Evolutionary conservation across 2,888 invertebrate genomes (phyloP).

Genomic region (Netelia virgata): DNA sequence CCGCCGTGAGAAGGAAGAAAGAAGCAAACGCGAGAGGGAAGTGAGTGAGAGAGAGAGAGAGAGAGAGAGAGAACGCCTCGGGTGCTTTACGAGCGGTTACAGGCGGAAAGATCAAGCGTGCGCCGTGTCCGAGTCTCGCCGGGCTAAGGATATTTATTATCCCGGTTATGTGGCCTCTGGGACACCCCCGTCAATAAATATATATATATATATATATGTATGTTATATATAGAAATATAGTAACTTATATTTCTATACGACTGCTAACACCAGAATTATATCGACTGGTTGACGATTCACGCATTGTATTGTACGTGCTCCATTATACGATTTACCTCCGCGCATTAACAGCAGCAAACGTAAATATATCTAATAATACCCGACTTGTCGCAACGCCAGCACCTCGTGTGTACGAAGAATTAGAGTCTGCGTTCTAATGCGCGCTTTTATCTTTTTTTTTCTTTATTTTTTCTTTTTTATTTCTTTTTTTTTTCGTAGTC

Average conservation of each 20-base stretch:
- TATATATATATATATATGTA: slow-evolving; percentile 52
- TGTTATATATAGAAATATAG: slow-evolving; percentile 20
- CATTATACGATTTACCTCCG: slow-evolving; percentile 2
- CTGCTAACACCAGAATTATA: slow-evolving; percentile 25
- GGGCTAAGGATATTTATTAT: slow-evolving; percentile 80
- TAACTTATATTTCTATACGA: slow-evolving; percentile 36
- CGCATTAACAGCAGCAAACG: slow-evolving; percentile 7
- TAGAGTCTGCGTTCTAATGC: slow-evolving; percentile 74
- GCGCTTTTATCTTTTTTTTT: slow-evolving; percentile 25
- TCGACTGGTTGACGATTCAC: slow-evolving; percentile 17
- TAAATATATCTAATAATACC: slow-evolving; percentile 43
- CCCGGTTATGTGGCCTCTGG: slow-evolving; percentile 71
- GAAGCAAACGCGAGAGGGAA: neutral
- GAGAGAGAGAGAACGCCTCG: slow-evolving; percentile 33
- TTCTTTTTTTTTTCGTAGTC: neutral
- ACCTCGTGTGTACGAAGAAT: slow-evolving; percentile 63
- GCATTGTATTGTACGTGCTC: neutral
- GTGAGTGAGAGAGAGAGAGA: slow-evolving; percentile 1
- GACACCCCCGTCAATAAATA: slow-evolving; percentile 65
- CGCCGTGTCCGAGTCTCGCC: slow-evolving; percentile 72
- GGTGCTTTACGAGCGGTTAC: slow-evolving; percentile 79
- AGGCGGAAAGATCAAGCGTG: slow-evolving; percentile 79
- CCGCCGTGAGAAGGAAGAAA: slow-evolving; percentile 62
- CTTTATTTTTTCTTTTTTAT: slow-evolving; percentile 8
- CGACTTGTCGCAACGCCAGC: slow-evolving; percentile 15